phyloP scores from a whole-genome alignment of 2,113 vertebrate genomes.

The Lepus americanus region DNA sequence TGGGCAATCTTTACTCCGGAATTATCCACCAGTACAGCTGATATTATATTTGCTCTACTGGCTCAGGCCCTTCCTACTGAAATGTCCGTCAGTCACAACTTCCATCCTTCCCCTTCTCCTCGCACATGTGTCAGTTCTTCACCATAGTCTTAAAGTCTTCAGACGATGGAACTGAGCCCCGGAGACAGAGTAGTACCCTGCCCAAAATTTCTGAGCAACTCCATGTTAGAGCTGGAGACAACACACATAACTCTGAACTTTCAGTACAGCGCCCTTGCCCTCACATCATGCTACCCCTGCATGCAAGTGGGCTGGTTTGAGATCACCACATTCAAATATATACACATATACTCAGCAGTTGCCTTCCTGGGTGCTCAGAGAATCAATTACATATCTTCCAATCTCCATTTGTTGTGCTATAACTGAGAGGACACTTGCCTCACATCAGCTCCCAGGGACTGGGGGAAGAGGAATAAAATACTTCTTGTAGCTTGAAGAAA shows the following conservation, averaged over 20 bases:
- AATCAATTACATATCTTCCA: background rate
- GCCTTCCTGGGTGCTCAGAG: background rate
- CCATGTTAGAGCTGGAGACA: background rate
- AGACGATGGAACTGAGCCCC: background rate
- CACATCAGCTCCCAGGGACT: slow-evolving; percentile 11
- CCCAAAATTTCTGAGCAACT: background rate
- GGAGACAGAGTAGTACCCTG: background rate
- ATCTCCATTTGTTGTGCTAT: background rate
- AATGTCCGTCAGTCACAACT: too few relatives aligned
- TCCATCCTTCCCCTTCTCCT: background rate
- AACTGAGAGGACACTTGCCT: background rate
- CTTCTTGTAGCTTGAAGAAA: slow-evolving; percentile 25
- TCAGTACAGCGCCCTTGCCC: background rate
- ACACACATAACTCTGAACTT: background rate
- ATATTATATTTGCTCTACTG: background rate
- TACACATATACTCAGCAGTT: background rate
- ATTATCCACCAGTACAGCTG: background rate
- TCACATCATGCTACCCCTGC: background rate
- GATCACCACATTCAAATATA: background rate
- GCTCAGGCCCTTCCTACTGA: background rate
- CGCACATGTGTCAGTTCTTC: background rate
- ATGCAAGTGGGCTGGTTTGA: background rate
- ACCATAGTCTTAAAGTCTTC: background rate
- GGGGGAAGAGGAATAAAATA: slow-evolving; percentile 46
- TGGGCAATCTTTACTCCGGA: background rate